phyloP scores from a whole-genome alignment of 1,140 invertebrate species.

The Zaprionus capensis region DNA sequence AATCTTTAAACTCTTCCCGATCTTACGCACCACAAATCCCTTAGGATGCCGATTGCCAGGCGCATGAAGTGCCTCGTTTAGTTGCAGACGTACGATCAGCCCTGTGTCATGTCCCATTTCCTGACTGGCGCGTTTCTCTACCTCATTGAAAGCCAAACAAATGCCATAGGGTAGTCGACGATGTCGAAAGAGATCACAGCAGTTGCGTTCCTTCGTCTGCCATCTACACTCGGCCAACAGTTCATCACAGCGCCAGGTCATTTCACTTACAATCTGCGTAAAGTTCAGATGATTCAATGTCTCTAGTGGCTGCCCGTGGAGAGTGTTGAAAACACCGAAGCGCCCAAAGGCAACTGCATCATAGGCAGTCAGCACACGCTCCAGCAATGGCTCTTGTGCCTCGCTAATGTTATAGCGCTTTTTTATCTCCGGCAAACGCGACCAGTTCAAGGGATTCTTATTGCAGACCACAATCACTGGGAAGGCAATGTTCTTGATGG shows the following conservation, averaged over 20 bases:
- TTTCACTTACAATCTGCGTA: slow-evolving; percentile 54
- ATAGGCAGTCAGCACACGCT: slow-evolving; percentile 54
- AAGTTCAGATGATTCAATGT: slow-evolving; percentile 70
- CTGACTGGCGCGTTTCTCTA: slow-evolving; percentile 38
- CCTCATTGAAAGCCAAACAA: slow-evolving; percentile 68
- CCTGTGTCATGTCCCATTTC: slow-evolving; percentile 42
- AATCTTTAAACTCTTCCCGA: not conserved
- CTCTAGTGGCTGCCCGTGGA: slow-evolving; percentile 24
- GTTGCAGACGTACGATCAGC: slow-evolving; percentile 29
- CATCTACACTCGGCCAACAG: slow-evolving; percentile 54
- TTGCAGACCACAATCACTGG: slow-evolving; percentile 76
- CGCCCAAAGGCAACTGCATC: slow-evolving; percentile 49
- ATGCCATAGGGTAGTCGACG: slow-evolving; percentile 45
- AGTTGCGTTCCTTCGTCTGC: slow-evolving; percentile 44
- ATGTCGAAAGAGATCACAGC: slow-evolving; percentile 61
- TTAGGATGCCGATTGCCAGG: slow-evolving; percentile 46
- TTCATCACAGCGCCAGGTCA: slow-evolving; percentile 74
- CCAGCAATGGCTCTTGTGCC: slow-evolving; percentile 37
- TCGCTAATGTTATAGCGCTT: slow-evolving; percentile 39
- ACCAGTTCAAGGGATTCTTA: slow-evolving; percentile 76
- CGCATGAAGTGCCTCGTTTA: slow-evolving; percentile 46
- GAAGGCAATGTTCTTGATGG: slow-evolving; percentile 66
- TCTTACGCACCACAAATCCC: slow-evolving; percentile 60
- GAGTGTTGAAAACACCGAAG: slow-evolving; percentile 53
- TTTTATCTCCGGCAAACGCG: slow-evolving; percentile 52